Evolutionary conservation across 2,797 vertebrate genomes (phyloP), one percentile per base, ranked within the genome.

Genomic region (Eidolon dupreanum): DNA sequence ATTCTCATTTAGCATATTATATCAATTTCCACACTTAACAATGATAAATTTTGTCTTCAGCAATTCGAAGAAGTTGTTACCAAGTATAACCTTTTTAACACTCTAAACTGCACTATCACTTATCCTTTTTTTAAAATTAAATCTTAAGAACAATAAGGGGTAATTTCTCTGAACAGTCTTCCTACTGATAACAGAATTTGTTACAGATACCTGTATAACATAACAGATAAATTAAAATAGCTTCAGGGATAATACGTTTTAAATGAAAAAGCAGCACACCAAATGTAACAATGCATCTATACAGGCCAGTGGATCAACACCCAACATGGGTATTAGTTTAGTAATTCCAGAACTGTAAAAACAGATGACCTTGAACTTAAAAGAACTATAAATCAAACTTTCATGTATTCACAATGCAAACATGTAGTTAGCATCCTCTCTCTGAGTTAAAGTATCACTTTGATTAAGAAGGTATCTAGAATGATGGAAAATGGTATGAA

Each of bases 41-140:
- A 49, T 68, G 70, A 90, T 66, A 93, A 94, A 91, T 75, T 71
- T 68, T 26, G 94, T 53, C 55, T 75, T 46, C 8, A 85, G 55
- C 53, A 95, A 77, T 86, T 61, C 53, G 87, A 97, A 96, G 7
- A 88, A 5, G 17, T 77, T 38, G 71, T 95, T 92, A 92, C 84
- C 10, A 97, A 95, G 96, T 36, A 82, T 79, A 97, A 36, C 78
- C 63, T 75, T 66, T 97, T 26, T 43, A 66, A 13, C 3, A 93
- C 73, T 87, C 24, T 68, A 16, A 90, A 88, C 43, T 73, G 93
- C 0, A 33, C 33, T 2, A 85, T 57, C 75, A 88, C 6, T 41
- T 95, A 79, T n/a, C 17, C 0, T 74, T 84, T 91, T 78, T 86
- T 77, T 0, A 41, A 94, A 95, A 94, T 77, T 74, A 88, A 81